Conservation (phyloP, 2,888 invertebrate species). For the Amblyjoppa fuscipennis region DNA sequence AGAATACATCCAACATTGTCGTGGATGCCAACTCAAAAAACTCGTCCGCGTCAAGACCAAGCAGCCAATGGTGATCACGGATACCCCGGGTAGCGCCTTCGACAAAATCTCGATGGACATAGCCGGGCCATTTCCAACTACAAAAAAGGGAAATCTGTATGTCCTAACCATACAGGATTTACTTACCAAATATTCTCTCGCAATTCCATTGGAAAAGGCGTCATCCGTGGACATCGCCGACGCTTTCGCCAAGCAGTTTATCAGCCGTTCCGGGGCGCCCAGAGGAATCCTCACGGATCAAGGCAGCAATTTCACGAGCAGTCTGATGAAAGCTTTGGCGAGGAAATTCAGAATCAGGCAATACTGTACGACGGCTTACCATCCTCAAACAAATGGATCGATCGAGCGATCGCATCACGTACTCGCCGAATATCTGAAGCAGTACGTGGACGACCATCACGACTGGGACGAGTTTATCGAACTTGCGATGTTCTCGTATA, state of each 20-base stretch:
- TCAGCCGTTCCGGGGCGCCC: slow-evolving; percentile 50
- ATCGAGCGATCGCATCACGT: slow-evolving; percentile 65
- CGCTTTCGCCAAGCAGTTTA: slow-evolving; percentile 38
- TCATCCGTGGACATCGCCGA: slow-evolving; percentile 41
- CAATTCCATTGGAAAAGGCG: slow-evolving; percentile 33
- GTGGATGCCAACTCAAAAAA: slow-evolving; percentile 67
- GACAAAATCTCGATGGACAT: too few species aligned
- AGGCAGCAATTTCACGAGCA: slow-evolving; percentile 55
- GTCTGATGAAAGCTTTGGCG: slow-evolving; percentile 48
- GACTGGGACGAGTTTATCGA: slow-evolving; percentile 65
- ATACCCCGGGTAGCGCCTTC: slow-evolving; percentile 39
- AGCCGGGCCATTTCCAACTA: too few species aligned
- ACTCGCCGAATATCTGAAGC: slow-evolving; percentile 65
- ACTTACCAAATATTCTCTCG: too few species aligned
- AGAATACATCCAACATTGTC: slow-evolving; percentile 60
- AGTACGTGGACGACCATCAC: slow-evolving; percentile 45
- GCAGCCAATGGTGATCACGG: slow-evolving; percentile 32
- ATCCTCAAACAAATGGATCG: slow-evolving; percentile 58
- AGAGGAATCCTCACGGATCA: slow-evolving; percentile 58
- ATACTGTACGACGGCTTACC: slow-evolving; percentile 47
- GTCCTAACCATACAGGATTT: too few species aligned
- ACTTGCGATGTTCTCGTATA: slow-evolving; percentile 62
- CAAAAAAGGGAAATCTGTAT: too few species aligned
- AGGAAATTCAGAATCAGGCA: slow-evolving; percentile 49
- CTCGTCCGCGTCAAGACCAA: slow-evolving; percentile 42